phyloP scores from a whole-genome alignment of 2,797 vertebrate species.

The Neomorphus geoffroyi region DNA sequence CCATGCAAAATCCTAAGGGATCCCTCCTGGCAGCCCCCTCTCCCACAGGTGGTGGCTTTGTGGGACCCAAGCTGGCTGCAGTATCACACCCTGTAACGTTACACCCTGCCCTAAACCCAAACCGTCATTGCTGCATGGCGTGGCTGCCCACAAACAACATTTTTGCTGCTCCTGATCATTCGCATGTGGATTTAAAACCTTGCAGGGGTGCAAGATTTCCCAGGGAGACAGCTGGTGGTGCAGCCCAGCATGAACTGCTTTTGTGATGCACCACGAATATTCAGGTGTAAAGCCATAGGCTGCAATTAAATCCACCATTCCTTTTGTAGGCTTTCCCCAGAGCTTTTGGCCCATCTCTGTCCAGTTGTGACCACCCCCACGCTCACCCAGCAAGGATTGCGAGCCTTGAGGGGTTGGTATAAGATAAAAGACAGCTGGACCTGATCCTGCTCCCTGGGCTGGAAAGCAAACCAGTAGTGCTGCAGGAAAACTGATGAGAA shows the following conservation, averaged over 20 bases:
- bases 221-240: not conserved
- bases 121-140: fast-evolving
- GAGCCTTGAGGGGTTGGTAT: not conserved
- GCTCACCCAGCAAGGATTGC: not conserved
- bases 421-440: not conserved
- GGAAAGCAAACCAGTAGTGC: not conserved
- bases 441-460: not conserved
- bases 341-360: not conserved
- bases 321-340: not conserved
- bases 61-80: not conserved
- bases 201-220: not conserved
- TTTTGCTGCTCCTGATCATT: fast-evolving
- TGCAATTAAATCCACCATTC: not conserved
- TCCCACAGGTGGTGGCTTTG: not conserved
- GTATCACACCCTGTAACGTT: fast-evolving
- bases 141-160: fast-evolving
- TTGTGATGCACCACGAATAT: not conserved
- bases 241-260: too few relatives aligned
- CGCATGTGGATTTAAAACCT: not conserved
- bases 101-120: not conserved
- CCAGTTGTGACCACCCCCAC: not conserved
- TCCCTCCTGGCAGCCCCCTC: not conserved
- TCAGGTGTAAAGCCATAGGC: not conserved
- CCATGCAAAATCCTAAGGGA: not conserved
- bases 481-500: not conserved